Percentiles rank a stretch among this genome's conserved stretches.
These are phyloP conservation scores for Strigamia transsilvanica DNA, from an alignment of 2,888 invertebrate species.

Conservation along the genomic window DNA sequence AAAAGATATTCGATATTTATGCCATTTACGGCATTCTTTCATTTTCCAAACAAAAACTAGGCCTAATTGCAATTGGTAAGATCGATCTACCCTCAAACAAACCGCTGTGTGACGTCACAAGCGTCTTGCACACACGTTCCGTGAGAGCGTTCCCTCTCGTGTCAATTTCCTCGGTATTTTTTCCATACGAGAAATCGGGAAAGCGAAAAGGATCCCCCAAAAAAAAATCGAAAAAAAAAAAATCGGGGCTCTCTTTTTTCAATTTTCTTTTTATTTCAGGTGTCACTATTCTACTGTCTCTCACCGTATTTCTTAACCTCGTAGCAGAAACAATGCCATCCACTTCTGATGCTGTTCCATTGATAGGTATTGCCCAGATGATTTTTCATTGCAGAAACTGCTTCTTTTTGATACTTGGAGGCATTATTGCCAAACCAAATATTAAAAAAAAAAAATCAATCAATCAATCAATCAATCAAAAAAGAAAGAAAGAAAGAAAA, in stretches of 20 bases:
- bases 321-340: conserved; percentile 98
- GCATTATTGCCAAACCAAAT: conserved; percentile 41
- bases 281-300: conserved; percentile 94
- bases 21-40: too few relatives aligned
- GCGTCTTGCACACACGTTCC: background rate
- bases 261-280: conserved; percentile 72
- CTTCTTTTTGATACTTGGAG: conserved; percentile 56
- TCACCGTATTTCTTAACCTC: conserved; percentile 97
- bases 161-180: background rate
- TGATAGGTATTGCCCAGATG: conserved; percentile 80
- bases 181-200: background rate
- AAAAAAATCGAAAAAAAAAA: background rate
- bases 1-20: too few relatives aligned
- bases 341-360: conserved; percentile 98
- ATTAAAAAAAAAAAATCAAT: conserved; percentile 35
- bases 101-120: conserved; percentile 9
- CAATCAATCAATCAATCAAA: background rate
- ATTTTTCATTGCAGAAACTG: conserved; percentile 54
- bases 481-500: conserved; percentile 51
- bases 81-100: background rate
- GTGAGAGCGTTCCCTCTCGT: conserved; percentile 27
- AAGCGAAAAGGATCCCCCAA: background rate
- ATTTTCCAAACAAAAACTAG: background rate
- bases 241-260: conserved; percentile 12
- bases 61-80: conserved; percentile 7